Evolutionary conservation across 2,888 invertebrate species (phyloP).

Genomic region (Leptopilina myrica): DNA sequence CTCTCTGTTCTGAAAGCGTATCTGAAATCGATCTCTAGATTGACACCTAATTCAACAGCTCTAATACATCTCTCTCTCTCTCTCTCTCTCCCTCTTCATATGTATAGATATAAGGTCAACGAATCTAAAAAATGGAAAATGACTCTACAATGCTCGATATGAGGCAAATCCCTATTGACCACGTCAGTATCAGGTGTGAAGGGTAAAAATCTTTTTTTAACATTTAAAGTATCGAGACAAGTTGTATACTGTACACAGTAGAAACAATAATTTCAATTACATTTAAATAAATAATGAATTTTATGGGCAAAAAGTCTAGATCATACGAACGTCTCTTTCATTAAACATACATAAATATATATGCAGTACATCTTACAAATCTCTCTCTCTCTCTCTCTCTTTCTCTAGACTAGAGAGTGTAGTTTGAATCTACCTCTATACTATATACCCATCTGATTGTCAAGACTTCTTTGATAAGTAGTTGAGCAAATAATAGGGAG

Average conservation of each 20-base stretch:
- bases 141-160: neutral
- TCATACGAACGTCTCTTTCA: conserved; percentile 60
- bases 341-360: conserved; percentile 64
- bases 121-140: conserved; percentile 3
- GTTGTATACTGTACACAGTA: conserved; percentile 35
- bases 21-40: conserved; percentile 6
- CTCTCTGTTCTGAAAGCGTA: neutral
- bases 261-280: conserved; percentile 61
- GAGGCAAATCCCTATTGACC: conserved; percentile 10
- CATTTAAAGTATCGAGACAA: neutral
- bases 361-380: conserved; percentile 49
- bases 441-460: neutral
- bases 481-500: conserved; percentile 5
- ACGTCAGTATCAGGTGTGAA: conserved; percentile 47
- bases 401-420: conserved; percentile 13
- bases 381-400: neutral
- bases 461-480: conserved; percentile 29
- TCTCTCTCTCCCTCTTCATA: no score
- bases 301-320: conserved; percentile 61
- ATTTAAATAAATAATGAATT: conserved; percentile 66
- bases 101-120: conserved; percentile 7
- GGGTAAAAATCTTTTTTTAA: conserved; percentile 35
- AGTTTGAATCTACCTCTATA: neutral
- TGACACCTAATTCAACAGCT: conserved; percentile 6
- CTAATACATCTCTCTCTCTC: no score